These are phyloP conservation scores for Smutsia temminckii DNA, from an alignment of 2,797 vertebrate genomes.

Conservation along the genomic window DNA sequence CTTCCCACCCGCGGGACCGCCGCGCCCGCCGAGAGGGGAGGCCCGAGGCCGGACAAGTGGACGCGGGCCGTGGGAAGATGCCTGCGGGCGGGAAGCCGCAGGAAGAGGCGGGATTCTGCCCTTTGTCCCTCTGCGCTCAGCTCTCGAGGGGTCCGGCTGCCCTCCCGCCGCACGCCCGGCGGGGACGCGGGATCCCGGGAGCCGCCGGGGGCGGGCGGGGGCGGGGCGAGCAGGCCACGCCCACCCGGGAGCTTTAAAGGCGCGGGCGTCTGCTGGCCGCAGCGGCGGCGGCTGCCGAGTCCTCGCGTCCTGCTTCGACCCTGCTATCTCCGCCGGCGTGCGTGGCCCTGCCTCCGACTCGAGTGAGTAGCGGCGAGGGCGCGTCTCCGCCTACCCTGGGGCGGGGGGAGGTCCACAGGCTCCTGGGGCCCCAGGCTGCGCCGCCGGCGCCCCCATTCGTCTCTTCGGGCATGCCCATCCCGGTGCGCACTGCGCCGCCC, in stretches of 20 bases:
- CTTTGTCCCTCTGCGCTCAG: conserved; percentile 34
- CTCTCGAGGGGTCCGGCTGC: too few species aligned
- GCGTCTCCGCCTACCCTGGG: neutral
- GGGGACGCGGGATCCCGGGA: neutral
- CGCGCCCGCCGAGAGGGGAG: rapidly evolving
- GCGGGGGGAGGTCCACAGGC: neutral
- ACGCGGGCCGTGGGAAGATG: neutral
- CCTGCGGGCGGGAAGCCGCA: neutral
- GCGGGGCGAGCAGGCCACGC: neutral
- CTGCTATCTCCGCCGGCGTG: rapidly evolving
- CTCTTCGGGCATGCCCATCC: neutral
- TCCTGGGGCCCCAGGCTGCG: neutral
- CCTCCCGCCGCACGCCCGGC: conserved; percentile 29
- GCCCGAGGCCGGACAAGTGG: neutral
- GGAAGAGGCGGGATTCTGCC: conserved; percentile 63
- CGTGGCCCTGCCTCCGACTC: neutral
- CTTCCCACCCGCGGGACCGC: neutral
- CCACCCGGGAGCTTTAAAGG: neutral
- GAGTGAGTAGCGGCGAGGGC: conserved; percentile 58
- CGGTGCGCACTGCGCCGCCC: neutral
- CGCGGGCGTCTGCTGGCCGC: rapidly evolving
- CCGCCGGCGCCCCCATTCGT: rapidly evolving
- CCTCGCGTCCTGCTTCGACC: rapidly evolving
- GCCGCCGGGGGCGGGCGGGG: rapidly evolving
- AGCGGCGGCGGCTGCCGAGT: rapidly evolving